These are phyloP conservation scores for Ormyrus rosae DNA, from an alignment of 2,888 invertebrate species.

Conservation along the genomic window DNA sequence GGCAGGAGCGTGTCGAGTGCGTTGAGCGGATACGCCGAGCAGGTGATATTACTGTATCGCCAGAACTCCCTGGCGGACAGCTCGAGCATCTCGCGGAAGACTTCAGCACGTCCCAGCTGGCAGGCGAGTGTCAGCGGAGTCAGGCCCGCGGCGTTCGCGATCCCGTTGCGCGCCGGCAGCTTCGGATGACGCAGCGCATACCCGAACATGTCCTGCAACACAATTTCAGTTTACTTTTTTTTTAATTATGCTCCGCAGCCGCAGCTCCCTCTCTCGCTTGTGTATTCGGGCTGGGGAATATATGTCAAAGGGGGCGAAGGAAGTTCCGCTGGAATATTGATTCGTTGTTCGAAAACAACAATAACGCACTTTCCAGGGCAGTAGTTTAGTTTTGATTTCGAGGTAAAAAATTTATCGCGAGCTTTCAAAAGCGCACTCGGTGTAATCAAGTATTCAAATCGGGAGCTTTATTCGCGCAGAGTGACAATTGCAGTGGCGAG, in stretches of 20 bases:
- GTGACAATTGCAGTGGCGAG: too few species aligned
- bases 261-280: too few species aligned
- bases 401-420: too few species aligned
- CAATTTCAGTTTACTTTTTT: not conserved
- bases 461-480: too few species aligned
- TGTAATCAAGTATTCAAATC: too few species aligned
- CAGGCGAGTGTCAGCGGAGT: slow-evolving; percentile 98
- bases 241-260: not conserved
- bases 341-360: too few species aligned
- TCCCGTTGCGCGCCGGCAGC: slow-evolving; percentile 93
- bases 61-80: slow-evolving; percentile 96
- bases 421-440: too few species aligned
- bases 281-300: too few species aligned
- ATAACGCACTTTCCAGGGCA: too few species aligned
- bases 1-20: slow-evolving; percentile 96
- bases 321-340: too few species aligned
- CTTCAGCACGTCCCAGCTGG: slow-evolving; percentile 95
- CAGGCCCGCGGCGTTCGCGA: slow-evolving; percentile 91
- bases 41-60: slow-evolving; percentile 99
- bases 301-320: too few species aligned
- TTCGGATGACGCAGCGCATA: slow-evolving; percentile 97
- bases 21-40: slow-evolving; percentile 97
- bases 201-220: slow-evolving; percentile 95
- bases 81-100: slow-evolving; percentile 98
- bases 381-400: too few species aligned